Base-by-base conservation (phyloP, 2,888 invertebrate species). In the Dexiosoma caninum region DNA sequence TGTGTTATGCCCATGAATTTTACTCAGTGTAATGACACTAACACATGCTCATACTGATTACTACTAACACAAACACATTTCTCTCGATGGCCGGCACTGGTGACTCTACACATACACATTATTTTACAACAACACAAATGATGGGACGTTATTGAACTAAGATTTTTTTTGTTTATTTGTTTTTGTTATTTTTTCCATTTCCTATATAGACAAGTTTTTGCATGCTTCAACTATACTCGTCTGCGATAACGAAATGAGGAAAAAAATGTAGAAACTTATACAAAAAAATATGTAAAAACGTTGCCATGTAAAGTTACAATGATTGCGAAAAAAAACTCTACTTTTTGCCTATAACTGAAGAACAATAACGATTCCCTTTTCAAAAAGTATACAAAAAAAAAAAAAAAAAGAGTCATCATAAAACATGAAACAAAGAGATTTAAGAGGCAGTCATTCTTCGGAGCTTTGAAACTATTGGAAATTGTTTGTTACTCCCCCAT, bases 221-320 rank as follows among this genome's bases (percentile, higher is more conserved):
- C 69, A 77, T 77, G 70, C 70, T 64, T 64, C 70, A 64, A 64
- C 60, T 70, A 53, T 62, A 55, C 55, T 77, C 64, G 55, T 64
- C 40, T 57, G 55, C 16, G 46, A 70, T 77, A 77, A 60, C 16
- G 37, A 70, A 62, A 40, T 5, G 19, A 64, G 44, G 2, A 46
- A 70, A 70, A 69, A 42, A 46, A 62, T 14, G 8, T 14, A 40
- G 30, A 46, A n/a, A 46, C 27, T 30, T 9, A 62, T 30, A 30
- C 12, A 2, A 30, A 40, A 16, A n/a, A 55, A 32, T 30, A 40
- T 4, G 30, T 32, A 27, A 12, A 40, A 69, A 60, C 67, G 78
- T 78, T 78, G 78, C 78, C 74, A 78, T 74, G 74, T 69, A 74
- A 69, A 70, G 62, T 55, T 78, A 51, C 35, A 75, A 53, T 60